These are phyloP conservation scores for Siniperca chuatsi DNA, from an alignment of 2,113 vertebrate species.

Conservation along the genomic window DNA sequence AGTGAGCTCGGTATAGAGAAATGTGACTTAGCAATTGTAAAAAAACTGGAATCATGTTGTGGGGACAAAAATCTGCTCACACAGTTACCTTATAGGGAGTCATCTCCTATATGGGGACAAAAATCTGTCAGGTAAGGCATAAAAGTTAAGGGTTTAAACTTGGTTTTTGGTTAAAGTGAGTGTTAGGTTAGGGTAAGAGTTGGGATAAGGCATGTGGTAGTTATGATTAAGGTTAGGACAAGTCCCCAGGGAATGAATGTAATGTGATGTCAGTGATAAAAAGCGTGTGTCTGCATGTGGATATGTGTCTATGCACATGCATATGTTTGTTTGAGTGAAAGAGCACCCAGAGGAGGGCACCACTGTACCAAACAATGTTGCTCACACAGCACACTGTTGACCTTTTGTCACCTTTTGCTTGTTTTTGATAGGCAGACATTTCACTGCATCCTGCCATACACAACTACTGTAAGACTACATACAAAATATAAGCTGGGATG, in stretches of 20 bases:
- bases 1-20: no score
- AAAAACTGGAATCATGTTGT: no score
- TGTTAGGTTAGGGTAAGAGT: background rate
- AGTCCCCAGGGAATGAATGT: background rate
- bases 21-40: no score
- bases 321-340: slow-evolving; percentile 26
- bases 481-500: background rate
- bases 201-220: no score
- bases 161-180: background rate
- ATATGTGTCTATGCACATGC: background rate
- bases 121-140: background rate
- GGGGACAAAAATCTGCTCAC: background rate
- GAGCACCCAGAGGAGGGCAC: slow-evolving; percentile 80
- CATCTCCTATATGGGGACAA: background rate
- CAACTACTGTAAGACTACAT: background rate
- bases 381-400: slow-evolving; percentile 31
- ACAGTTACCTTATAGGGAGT: background rate
- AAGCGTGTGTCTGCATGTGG: background rate
- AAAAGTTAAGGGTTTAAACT: background rate
- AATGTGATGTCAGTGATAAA: background rate
- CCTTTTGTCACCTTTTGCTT: slow-evolving; percentile 8
- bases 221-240: background rate
- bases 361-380: slow-evolving; percentile 61
- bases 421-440: slow-evolving; percentile 18
- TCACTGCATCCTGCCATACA: background rate